Conservation (phyloP, 2,888 invertebrate species). For the Parelbella ahira region DNA sequence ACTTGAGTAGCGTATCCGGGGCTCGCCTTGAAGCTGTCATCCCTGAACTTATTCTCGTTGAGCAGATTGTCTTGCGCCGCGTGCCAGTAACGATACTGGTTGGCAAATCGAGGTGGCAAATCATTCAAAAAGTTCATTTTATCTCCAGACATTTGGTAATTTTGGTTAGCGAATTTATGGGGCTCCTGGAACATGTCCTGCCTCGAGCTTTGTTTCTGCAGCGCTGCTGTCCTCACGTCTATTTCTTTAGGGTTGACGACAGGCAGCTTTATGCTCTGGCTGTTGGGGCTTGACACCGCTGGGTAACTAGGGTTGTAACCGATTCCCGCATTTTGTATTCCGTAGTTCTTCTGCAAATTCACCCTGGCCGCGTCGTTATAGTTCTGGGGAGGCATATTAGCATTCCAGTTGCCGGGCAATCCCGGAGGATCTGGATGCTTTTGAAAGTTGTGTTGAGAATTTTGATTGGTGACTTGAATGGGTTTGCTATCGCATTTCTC, state of each 20-base stretch:
- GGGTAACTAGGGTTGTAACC: constrained; percentile 55
- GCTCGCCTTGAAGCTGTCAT: constrained; percentile 48
- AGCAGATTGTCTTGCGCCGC: constrained; percentile 59
- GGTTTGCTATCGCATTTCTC: constrained; percentile 56
- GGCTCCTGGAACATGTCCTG: constrained; percentile 62
- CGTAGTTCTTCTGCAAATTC: constrained; percentile 53
- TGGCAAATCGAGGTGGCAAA: constrained; percentile 69
- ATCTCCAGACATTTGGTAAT: constrained; percentile 63
- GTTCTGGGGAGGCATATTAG: constrained; percentile 32
- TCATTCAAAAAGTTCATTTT: constrained; percentile 71
- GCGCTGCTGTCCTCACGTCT: constrained; percentile 69
- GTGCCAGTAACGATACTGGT: constrained; percentile 71
- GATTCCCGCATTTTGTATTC: constrained; percentile 50
- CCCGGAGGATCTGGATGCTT: constrained; percentile 37
- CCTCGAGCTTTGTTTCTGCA: constrained; percentile 69
- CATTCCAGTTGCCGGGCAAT: constrained; percentile 35
- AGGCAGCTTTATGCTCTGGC: constrained; percentile 59
- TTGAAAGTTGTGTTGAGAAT: constrained; percentile 43
- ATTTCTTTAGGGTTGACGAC: constrained; percentile 78
- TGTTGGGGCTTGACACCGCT: constrained; percentile 35
- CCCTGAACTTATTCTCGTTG: constrained; percentile 63
- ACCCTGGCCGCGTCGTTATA: constrained; percentile 46
- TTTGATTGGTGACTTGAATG: constrained; percentile 36
- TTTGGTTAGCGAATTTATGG: constrained; percentile 55
- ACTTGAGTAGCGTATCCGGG: constrained; percentile 35